Percentiles rank a stretch among this genome's conserved stretches.
phyloP scores from a whole-genome alignment of 2,888 invertebrate species.

The Tryphoninae sp. region DNA sequence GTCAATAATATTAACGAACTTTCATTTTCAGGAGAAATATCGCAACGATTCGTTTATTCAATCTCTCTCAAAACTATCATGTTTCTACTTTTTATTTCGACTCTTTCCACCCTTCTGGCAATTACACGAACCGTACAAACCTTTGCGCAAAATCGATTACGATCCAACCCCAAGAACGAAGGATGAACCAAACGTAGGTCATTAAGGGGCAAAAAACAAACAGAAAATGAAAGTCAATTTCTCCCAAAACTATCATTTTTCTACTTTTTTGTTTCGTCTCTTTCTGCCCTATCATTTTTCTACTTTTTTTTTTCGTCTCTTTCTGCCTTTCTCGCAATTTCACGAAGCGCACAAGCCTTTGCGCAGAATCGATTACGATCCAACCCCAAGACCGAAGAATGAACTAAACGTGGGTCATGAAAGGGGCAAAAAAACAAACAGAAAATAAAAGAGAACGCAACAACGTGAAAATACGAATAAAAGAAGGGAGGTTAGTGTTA shows the following conservation, averaged over 20 bases:
- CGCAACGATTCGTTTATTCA: background rate
- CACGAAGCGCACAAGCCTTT: no score
- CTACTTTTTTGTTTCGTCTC: no score
- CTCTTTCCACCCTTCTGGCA: no score
- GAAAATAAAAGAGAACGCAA: slow-evolving; percentile 9
- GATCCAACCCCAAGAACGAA: background rate
- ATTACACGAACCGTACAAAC: no score
- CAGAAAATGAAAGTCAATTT: background rate
- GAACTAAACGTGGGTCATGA: background rate
- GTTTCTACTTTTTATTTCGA: no score
- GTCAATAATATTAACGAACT: background rate
- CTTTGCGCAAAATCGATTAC: no score
- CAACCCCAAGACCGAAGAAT: background rate
- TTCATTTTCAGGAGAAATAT: background rate
- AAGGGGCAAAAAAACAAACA: background rate
- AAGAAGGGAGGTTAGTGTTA: slow-evolving; percentile 26
- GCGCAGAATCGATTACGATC: no score
- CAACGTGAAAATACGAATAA: slow-evolving; percentile 42
- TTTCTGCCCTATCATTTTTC: background rate
- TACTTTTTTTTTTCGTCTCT: no score
- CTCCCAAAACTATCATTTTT: background rate
- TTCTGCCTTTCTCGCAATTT: no score
- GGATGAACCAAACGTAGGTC: no score
- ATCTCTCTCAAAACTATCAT: background rate
- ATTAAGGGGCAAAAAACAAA: no score